These are phyloP conservation scores for Whitmania pigra DNA, from an alignment of 1,140 invertebrate genomes.

Conservation along the genomic window DNA sequence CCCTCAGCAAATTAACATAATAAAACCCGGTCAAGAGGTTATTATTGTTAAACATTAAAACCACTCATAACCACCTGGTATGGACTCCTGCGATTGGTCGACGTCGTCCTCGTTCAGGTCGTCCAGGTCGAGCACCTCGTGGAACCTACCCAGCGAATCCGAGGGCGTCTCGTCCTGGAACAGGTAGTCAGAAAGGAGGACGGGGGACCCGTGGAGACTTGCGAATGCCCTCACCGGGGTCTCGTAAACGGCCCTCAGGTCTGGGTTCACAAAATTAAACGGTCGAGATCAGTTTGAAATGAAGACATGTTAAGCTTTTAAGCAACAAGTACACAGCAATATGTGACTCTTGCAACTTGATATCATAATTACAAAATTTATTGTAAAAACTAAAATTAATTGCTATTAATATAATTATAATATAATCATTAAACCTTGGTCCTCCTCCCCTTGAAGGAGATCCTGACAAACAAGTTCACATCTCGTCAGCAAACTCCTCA, in stretches of 20 bases:
- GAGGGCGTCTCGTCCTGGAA: constrained; percentile 66
- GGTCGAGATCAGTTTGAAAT: too few relatives aligned
- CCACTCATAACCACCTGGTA: constrained; percentile 18
- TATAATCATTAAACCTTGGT: constrained; percentile 42
- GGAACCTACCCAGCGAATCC: constrained; percentile 58
- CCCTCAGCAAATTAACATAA: too few relatives aligned
- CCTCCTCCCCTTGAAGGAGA: constrained; percentile 60
- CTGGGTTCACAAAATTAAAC: too few relatives aligned
- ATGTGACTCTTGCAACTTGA: too few relatives aligned
- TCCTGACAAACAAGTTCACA: constrained; percentile 70
- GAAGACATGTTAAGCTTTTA: too few relatives aligned
- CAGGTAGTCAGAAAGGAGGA: constrained; percentile 66
- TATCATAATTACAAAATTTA: too few relatives aligned
- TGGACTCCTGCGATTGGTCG: background rate
- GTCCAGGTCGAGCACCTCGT: constrained; percentile 58
- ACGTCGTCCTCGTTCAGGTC: constrained; percentile 50
- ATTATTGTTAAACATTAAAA: too few relatives aligned
- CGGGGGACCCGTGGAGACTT: constrained; percentile 50
- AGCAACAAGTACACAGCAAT: too few relatives aligned
- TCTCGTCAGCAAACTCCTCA: constrained; percentile 60
- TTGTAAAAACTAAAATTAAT: constrained; percentile 27
- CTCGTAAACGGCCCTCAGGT: constrained; percentile 59
- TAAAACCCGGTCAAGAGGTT: too few relatives aligned
- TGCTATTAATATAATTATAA: constrained; percentile 11
- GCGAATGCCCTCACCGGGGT: constrained; percentile 64